phyloP scores from a whole-genome alignment of 2,888 invertebrate genomes.

The Aphrophora alni region DNA sequence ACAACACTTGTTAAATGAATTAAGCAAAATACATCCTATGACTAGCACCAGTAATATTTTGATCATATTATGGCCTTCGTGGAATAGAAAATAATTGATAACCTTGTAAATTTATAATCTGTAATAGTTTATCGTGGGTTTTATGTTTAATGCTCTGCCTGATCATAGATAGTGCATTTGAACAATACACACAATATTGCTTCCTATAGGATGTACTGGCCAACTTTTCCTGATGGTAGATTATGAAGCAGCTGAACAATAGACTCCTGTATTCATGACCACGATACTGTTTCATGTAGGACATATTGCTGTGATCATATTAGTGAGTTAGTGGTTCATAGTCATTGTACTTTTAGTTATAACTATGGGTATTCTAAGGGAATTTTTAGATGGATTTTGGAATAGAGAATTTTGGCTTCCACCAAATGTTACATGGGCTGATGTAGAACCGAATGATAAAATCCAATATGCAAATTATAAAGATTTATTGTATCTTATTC shows the following conservation, averaged over 20 bases:
- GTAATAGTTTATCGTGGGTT: background rate
- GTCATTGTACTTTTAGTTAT: too few species aligned
- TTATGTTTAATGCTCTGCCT: background rate
- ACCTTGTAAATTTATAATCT: background rate
- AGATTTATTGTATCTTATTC: slow-evolving; percentile 79
- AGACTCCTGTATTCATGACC: background rate
- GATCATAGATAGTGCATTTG: background rate
- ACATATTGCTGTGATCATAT: too few species aligned
- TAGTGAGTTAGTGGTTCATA: too few species aligned
- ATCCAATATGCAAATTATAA: slow-evolving; percentile 77
- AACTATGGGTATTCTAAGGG: slow-evolving; percentile 57
- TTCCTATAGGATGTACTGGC: background rate
- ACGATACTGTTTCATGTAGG: too few species aligned
- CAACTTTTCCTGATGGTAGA: background rate
- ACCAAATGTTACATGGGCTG: slow-evolving; percentile 88
- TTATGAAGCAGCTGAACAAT: background rate
- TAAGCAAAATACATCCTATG: too few species aligned
- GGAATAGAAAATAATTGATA: too few species aligned
- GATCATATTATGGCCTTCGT: too few species aligned
- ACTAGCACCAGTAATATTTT: too few species aligned
- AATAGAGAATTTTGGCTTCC: slow-evolving; percentile 90
- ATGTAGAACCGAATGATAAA: slow-evolving; percentile 75
- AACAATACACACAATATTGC: background rate
- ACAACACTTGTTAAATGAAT: too few species aligned
- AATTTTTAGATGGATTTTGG: slow-evolving; percentile 70